Conservation (phyloP, 2,113 vertebrate species). For the Butorides virescens region DNA sequence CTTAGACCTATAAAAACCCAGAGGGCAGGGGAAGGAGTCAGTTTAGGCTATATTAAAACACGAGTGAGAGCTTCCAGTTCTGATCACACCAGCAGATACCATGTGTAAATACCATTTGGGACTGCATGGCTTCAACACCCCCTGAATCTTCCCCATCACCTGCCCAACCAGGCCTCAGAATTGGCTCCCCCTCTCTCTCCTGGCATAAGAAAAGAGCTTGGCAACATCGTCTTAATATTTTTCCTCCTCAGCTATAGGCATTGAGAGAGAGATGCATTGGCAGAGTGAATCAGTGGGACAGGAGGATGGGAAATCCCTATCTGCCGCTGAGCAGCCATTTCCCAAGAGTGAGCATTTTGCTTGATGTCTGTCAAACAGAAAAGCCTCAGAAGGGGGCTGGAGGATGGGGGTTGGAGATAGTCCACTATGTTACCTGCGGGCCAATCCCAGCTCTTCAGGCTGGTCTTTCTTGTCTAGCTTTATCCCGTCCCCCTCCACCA, state of each 20-base stretch:
- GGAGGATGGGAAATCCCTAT: constrained; percentile 22
- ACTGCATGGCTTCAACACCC: fast-evolving
- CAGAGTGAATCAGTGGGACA: neutral
- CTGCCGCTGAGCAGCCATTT: neutral
- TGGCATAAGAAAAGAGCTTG: neutral
- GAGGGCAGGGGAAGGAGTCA: neutral
- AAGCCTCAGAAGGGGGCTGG: neutral
- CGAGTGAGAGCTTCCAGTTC: neutral
- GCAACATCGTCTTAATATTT: neutral
- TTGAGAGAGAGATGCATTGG: neutral
- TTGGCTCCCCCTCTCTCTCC: neutral
- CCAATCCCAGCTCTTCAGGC: constrained; percentile 50
- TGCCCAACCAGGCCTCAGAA: neutral
- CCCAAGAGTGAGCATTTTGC: constrained; percentile 10
- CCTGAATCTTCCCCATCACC: neutral
- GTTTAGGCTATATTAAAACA: neutral
- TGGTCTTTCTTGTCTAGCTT: constrained; percentile 35
- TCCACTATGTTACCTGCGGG: constrained; percentile 35
- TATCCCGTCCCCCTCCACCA: neutral
- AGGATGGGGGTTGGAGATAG: constrained; percentile 45
- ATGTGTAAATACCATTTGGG: neutral
- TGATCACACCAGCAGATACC: neutral
- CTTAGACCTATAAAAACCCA: neutral
- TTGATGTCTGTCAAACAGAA: constrained; percentile 30
- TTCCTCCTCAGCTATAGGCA: neutral